phyloP scores from a whole-genome alignment of 53 echinoderm and acorn worm species.

The Arbacia lixula region DNA sequence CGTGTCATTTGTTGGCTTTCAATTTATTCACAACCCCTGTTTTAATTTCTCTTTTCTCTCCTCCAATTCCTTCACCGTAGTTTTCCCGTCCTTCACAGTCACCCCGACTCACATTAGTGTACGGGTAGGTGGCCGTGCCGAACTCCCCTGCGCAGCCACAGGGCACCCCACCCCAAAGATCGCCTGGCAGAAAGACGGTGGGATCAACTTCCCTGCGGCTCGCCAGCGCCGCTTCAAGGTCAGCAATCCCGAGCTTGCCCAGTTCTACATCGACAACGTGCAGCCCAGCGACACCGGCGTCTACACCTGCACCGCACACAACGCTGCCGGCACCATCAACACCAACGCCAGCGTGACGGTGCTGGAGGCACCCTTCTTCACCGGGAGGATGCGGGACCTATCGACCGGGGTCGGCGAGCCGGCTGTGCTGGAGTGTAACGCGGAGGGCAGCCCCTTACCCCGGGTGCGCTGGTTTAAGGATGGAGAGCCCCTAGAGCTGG shows the following conservation, averaged over 20 bases:
- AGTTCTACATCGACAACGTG: slow-evolving; percentile 84
- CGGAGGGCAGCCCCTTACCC: slow-evolving; percentile 81
- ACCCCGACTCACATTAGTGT: slow-evolving; percentile 77
- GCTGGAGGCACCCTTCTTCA: slow-evolving; percentile 74
- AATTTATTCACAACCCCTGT: not conserved
- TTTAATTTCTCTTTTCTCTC: not conserved
- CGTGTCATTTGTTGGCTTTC: not conserved
- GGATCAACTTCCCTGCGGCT: slow-evolving; percentile 93
- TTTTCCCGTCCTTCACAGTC: slow-evolving; percentile 86
- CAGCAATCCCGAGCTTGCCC: slow-evolving; percentile 67
- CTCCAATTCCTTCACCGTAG: slow-evolving; percentile 51
- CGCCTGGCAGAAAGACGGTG: slow-evolving; percentile 96
- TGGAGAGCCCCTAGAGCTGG: slow-evolving; percentile 35
- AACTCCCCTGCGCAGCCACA: slow-evolving; percentile 84
- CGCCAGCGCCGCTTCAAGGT: slow-evolving; percentile 89
- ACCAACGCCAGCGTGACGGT: slow-evolving; percentile 90
- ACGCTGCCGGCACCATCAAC: slow-evolving; percentile 84
- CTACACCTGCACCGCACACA: slow-evolving; percentile 91
- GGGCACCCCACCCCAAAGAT: slow-evolving; percentile 92
- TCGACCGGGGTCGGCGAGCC: slow-evolving; percentile 67
- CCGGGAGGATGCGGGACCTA: slow-evolving; percentile 62
- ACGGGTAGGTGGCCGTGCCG: slow-evolving; percentile 71
- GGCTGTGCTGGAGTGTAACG: slow-evolving; percentile 85
- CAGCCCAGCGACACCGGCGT: slow-evolving; percentile 84
- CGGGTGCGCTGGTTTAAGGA: slow-evolving; percentile 84